These are phyloP conservation scores for Aricia agestis DNA, from an alignment of 1,140 invertebrate genomes.

Conservation along the genomic window DNA sequence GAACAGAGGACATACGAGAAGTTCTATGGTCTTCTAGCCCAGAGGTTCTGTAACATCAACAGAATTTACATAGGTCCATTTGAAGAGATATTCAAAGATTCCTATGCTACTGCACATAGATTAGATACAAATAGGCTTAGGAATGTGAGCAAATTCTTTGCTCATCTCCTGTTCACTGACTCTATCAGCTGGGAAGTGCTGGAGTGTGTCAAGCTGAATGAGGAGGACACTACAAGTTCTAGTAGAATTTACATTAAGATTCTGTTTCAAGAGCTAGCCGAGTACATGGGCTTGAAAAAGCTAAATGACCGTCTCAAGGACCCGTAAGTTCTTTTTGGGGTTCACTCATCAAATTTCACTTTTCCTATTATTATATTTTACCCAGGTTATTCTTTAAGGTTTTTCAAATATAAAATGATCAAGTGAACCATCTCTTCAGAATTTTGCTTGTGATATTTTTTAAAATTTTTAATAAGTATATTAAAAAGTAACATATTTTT, in stretches of 20 bases:
- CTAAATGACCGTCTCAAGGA: slow-evolving; percentile 94
- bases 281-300: slow-evolving; percentile 96
- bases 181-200: slow-evolving; percentile 96
- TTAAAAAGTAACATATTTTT: no score
- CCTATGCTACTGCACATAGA: slow-evolving; percentile 95
- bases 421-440: slow-evolving; percentile 21
- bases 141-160: slow-evolving; percentile 99
- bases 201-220: slow-evolving; percentile 92
- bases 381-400: not conserved
- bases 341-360: slow-evolving; percentile 12
- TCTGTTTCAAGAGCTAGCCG: slow-evolving; percentile 96
- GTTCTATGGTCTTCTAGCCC: slow-evolving; percentile 96
- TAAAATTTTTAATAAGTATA: not conserved
- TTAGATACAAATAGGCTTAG: slow-evolving; percentile 97
- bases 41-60: slow-evolving; percentile 95
- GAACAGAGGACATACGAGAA: slow-evolving; percentile 99
- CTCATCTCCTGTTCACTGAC: slow-evolving; percentile 97
- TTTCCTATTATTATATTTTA: not conserved
- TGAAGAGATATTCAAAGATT: slow-evolving; percentile 96
- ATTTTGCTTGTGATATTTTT: slow-evolving; percentile 5
- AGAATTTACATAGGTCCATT: slow-evolving; percentile 94
- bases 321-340: slow-evolving; percentile 67
- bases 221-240: slow-evolving; percentile 98
- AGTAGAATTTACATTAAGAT: slow-evolving; percentile 99
- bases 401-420: not conserved